Evolutionary conservation across 2,113 vertebrate species (phyloP).

Genomic region (Gracilinanus agilis): DNA sequence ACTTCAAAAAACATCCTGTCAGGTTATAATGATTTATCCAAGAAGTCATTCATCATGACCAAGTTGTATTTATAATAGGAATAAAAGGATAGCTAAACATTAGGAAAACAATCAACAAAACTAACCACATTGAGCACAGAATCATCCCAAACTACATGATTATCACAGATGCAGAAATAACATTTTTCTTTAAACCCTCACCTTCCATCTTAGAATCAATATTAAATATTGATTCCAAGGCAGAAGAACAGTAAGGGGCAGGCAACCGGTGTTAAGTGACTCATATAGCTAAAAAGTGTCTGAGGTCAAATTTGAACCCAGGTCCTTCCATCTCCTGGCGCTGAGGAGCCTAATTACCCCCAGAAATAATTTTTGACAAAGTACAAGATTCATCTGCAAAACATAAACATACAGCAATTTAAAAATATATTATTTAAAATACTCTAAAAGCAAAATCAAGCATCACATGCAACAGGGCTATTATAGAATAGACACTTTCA

Average conservation of each 20-base stretch:
- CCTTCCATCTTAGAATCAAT: too few species aligned
- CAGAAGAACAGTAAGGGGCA: too few species aligned
- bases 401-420: not conserved
- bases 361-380: not conserved
- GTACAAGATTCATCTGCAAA: not conserved
- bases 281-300: too few species aligned
- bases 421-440: too few species aligned
- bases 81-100: too few species aligned
- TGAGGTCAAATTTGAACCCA: too few species aligned
- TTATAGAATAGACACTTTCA: not conserved
- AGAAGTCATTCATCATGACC: not conserved
- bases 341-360: too few species aligned
- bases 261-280: too few species aligned
- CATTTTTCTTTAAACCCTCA: not conserved
- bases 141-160: not conserved
- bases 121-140: not conserved
- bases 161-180: not conserved
- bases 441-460: not conserved
- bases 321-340: too few species aligned
- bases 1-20: not conserved
- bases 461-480: not conserved
- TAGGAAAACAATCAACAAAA: not conserved
- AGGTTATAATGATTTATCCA: not conserved
- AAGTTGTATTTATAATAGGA: not conserved
- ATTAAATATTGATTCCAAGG: too few species aligned